Conservation (phyloP, 2,113 vertebrate genomes). For the human region DNA sequence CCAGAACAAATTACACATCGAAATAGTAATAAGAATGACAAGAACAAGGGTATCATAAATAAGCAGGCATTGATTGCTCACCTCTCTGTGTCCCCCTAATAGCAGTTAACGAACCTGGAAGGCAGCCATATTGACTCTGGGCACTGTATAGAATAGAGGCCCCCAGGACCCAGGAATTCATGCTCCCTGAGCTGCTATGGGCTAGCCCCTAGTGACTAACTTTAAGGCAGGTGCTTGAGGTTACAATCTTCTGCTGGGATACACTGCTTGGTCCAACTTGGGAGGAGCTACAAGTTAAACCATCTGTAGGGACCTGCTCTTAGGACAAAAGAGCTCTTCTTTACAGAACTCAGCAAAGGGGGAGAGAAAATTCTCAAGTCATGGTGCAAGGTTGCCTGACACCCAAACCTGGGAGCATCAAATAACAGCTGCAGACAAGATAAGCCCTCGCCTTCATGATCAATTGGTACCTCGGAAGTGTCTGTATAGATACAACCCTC, state of each 20-base stretch:
- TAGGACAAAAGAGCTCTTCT: not conserved
- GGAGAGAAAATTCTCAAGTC: not conserved
- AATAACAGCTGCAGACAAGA: not conserved
- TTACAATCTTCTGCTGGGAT: not conserved
- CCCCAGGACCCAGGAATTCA: not conserved
- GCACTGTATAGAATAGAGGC: not conserved
- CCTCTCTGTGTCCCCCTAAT: not conserved
- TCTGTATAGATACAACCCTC: not conserved
- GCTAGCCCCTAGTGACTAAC: not conserved
- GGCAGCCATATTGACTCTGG: not conserved
- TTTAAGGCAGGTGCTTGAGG: not conserved
- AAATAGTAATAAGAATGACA: not conserved
- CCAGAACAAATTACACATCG: not conserved
- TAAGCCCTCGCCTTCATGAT: not conserved
- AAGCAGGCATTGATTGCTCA: slow-evolving; percentile 17
- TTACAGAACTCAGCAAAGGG: not conserved
- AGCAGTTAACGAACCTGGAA: slow-evolving; percentile 3
- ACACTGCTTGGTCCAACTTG: not conserved
- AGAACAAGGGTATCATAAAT: not conserved
- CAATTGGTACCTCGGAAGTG: rapidly evolving
- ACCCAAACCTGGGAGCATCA: not conserved
- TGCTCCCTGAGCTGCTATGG: not conserved
- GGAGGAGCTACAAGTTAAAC: not conserved
- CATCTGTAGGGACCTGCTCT: not conserved
- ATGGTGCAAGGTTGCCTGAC: not conserved